Conservation (phyloP, 2,113 vertebrate species). For the Chrysemys picta region DNA sequence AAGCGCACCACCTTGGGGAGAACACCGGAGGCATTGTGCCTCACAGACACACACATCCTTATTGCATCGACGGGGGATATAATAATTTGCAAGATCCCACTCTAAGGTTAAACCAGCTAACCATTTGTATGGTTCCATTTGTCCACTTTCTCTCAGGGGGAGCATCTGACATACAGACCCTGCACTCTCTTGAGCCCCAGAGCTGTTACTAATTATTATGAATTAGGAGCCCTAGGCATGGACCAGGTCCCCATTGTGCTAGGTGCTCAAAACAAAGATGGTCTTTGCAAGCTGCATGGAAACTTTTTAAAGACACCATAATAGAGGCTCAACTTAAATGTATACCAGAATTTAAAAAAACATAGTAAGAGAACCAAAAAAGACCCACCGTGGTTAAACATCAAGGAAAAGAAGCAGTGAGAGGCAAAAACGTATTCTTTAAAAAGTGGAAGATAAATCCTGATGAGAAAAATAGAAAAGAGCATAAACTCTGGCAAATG, state of each 20-base stretch:
- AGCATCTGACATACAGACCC: not conserved
- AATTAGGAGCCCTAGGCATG: not conserved
- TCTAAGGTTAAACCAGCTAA: not conserved
- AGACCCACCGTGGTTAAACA: too few species aligned
- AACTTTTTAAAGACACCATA: too few species aligned
- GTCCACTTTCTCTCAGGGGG: not conserved
- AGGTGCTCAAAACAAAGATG: not conserved
- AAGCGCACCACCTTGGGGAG: accelerated
- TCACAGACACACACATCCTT: not conserved
- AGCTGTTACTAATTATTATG: not conserved
- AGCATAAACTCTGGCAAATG: too few species aligned
- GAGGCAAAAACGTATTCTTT: too few species aligned
- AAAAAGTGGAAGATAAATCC: too few species aligned
- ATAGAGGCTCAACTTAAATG: too few species aligned
- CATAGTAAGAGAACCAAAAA: too few species aligned
- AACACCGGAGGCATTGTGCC: not conserved
- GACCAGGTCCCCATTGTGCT: not conserved
- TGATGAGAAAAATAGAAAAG: too few species aligned
- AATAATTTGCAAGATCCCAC: not conserved
- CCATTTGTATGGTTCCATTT: slow-evolving; percentile 25
- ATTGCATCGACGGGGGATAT: not conserved
- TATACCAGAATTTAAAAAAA: too few species aligned
- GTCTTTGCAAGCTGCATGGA: too few species aligned
- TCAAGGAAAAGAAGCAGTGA: too few species aligned
- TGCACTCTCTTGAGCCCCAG: not conserved